These are phyloP conservation scores for Drosophila equinoxialis DNA, from an alignment of 1,140 invertebrate genomes.

Conservation along the genomic window DNA sequence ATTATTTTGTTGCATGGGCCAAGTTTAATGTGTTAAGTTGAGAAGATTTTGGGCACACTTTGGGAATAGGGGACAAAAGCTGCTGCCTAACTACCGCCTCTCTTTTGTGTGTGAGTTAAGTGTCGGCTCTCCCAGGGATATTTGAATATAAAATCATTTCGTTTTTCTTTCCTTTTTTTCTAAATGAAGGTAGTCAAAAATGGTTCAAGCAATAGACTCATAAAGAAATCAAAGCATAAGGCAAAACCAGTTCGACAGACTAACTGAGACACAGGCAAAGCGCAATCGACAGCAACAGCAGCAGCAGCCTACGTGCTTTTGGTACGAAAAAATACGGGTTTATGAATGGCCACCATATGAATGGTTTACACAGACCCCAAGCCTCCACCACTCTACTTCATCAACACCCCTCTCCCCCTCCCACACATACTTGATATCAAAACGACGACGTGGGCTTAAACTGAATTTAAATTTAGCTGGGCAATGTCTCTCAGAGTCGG, in stretches of 20 bases:
- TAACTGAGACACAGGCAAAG: slow-evolving; percentile 41
- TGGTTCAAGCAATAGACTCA: slow-evolving; percentile 47
- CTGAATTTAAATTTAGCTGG: slow-evolving; percentile 22
- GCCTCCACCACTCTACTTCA: not conserved
- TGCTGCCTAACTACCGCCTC: not conserved
- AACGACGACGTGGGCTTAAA: slow-evolving; percentile 47
- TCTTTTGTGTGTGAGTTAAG: not conserved
- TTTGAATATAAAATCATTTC: slow-evolving; percentile 60
- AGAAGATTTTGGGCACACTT: slow-evolving; percentile 26
- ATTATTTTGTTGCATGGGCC: slow-evolving; percentile 7
- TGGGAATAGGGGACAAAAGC: slow-evolving; percentile 13
- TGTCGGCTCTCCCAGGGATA: slow-evolving; percentile 11
- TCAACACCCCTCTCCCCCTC: no score
- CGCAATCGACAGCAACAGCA: slow-evolving; percentile 38
- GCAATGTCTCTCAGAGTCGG: slow-evolving; percentile 3
- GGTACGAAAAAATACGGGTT: slow-evolving; percentile 64
- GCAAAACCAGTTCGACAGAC: slow-evolving; percentile 63
- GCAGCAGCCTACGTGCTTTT: slow-evolving; percentile 61
- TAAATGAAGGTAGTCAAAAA: slow-evolving; percentile 8
- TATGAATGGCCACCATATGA: slow-evolving; percentile 77
- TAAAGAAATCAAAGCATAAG: slow-evolving; percentile 68
- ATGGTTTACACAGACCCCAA: slow-evolving; percentile 58
- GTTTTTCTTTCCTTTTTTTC: not conserved
- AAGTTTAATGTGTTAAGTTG: slow-evolving; percentile 33
- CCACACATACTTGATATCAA: not conserved